Percentiles rank a stretch among this genome's conserved stretches.
Conservation (phyloP, 1,140 invertebrate species). For the Diorhabda carinulata region DNA sequence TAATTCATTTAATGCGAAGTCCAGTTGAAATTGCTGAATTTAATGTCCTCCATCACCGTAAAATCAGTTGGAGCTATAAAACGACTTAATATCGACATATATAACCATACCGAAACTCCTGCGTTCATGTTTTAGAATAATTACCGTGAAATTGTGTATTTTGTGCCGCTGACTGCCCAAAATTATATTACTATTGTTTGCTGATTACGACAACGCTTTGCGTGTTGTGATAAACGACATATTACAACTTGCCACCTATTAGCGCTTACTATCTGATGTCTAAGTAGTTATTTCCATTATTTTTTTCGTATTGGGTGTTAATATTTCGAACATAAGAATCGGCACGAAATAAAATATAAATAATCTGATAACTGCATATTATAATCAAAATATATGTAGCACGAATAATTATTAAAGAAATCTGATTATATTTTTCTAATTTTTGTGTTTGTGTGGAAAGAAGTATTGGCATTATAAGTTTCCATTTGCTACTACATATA, state of each 20-base stretch:
- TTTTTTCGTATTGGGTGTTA: too few relatives aligned
- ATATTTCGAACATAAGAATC: too few relatives aligned
- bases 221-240: neutral
- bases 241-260: neutral
- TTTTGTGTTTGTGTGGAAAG: too few relatives aligned
- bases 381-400: too few relatives aligned
- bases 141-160: slow-evolving; percentile 14
- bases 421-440: too few relatives aligned
- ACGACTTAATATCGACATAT: slow-evolving; percentile 25
- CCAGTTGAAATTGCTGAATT: slow-evolving; percentile 27
- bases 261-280: neutral
- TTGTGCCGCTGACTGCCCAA: neutral
- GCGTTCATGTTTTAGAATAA: slow-evolving; percentile 26
- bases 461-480: too few relatives aligned
- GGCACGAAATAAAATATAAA: too few relatives aligned
- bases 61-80: slow-evolving; percentile 28
- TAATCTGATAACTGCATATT: too few relatives aligned
- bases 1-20: slow-evolving; percentile 29
- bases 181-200: neutral
- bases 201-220: neutral
- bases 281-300: neutral
- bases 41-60: slow-evolving; percentile 28
- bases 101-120: slow-evolving; percentile 7
- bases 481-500: too few relatives aligned
- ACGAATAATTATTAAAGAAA: too few relatives aligned